phyloP scores from a whole-genome alignment of 64 coral and sea anemone genomes.

The Pocillopora verrucosa region DNA sequence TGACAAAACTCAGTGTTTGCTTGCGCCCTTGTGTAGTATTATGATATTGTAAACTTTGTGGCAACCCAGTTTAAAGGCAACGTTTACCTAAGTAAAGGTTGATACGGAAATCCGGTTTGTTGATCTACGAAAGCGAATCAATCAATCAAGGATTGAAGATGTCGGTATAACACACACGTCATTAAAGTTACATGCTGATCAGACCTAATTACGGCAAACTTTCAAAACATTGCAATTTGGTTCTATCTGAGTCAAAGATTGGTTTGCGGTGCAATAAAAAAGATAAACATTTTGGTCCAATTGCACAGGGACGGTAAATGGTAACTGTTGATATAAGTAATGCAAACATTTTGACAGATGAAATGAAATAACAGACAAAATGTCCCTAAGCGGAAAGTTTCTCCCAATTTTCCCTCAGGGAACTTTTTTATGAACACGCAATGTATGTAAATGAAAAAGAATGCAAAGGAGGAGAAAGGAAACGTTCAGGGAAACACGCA shows the following conservation, averaged over 20 bases:
- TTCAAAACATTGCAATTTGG: neutral
- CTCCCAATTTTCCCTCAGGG: neutral
- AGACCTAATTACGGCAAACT: neutral
- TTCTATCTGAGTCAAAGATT: neutral
- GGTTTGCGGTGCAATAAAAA: neutral
- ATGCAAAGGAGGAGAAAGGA: neutral
- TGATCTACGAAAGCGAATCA: no score
- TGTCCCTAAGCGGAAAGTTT: neutral
- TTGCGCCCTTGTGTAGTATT: no score
- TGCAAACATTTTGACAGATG: constrained; percentile 7
- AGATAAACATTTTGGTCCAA: neutral
- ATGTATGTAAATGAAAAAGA: neutral
- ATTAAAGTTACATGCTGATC: neutral
- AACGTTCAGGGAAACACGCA: neutral
- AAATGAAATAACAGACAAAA: neutral
- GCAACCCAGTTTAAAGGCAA: no score
- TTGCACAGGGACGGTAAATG: neutral
- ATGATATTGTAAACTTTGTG: no score
- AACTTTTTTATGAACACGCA: neutral
- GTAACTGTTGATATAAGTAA: neutral
- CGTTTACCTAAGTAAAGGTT: no score
- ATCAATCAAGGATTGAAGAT: no score
- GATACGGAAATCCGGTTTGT: no score
- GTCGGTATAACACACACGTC: no score
- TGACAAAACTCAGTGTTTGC: no score